phyloP scores from a whole-genome alignment of 2,888 invertebrate genomes.

The Tetramorium bicarinatum region DNA sequence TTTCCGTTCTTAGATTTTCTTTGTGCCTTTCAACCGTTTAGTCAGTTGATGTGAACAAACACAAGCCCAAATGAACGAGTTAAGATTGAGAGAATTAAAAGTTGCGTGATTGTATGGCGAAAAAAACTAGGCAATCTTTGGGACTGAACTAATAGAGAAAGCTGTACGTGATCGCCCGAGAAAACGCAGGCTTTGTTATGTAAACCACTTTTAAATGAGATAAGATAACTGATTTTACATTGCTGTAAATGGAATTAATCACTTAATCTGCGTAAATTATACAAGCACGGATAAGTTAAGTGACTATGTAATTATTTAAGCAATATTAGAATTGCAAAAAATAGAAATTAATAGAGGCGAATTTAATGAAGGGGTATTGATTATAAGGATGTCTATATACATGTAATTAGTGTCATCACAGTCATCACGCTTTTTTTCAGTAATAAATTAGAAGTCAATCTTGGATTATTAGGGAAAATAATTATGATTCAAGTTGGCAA shows the following conservation, averaged over 20 bases:
- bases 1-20: conserved; percentile 3
- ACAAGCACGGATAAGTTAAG: not conserved
- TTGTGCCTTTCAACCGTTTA: not conserved
- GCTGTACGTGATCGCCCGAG: not conserved
- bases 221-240: conserved; percentile 5
- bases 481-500: not conserved
- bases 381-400: not conserved
- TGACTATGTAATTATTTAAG: conserved; percentile 19
- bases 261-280: not conserved
- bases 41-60: not conserved
- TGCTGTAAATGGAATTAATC: not conserved
- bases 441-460: conserved; percentile 11
- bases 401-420: not conserved
- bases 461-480: not conserved
- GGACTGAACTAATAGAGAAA: conserved; percentile 19
- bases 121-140: conserved; percentile 38
- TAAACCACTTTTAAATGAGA: not conserved
- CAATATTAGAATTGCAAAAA: not conserved
- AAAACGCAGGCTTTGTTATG: conserved; percentile 6
- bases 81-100: conserved; percentile 41
- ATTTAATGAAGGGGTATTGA: conserved; percentile 15
- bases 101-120: conserved; percentile 20
- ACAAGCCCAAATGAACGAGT: conserved; percentile 10
- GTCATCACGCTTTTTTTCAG: not conserved
- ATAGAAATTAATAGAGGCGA: not conserved